These are phyloP conservation scores for Neotoxoptera formosana DNA, from an alignment of 1,140 invertebrate species.

Conservation along the genomic window DNA sequence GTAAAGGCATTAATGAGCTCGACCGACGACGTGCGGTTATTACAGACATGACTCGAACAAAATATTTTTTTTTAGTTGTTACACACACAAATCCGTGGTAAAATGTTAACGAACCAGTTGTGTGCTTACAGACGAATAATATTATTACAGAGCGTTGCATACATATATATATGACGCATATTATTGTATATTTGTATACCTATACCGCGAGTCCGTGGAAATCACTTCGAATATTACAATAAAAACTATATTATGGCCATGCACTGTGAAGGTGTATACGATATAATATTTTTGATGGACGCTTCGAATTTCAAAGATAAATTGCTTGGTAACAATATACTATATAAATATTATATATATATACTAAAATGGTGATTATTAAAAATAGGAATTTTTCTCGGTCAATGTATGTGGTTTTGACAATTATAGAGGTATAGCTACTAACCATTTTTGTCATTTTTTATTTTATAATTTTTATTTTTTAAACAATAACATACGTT, in stretches of 20 bases:
- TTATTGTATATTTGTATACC: no score
- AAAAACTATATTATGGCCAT: not conserved
- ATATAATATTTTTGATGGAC: not conserved
- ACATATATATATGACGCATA: not conserved
- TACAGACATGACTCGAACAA: constrained; percentile 41
- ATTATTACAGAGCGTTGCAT: not conserved
- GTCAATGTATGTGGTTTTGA: not conserved
- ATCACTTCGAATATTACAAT: not conserved
- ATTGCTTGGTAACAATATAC: not conserved
- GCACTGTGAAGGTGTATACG: not conserved
- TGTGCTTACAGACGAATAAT: not conserved
- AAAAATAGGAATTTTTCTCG: not conserved
- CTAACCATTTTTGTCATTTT: not conserved
- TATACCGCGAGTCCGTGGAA: not conserved
- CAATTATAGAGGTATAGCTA: not conserved
- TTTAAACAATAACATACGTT: not conserved
- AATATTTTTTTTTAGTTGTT: constrained; percentile 1
- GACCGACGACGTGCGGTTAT: not conserved
- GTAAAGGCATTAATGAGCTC: not conserved
- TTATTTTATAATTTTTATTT: not conserved
- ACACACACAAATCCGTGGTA: not conserved
- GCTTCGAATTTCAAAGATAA: not conserved
- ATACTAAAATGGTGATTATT: not conserved
- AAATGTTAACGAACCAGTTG: constrained; percentile 47
- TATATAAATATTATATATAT: not conserved